Conservation (phyloP, 2,797 vertebrate genomes). For the Pitangus sulphuratus region DNA sequence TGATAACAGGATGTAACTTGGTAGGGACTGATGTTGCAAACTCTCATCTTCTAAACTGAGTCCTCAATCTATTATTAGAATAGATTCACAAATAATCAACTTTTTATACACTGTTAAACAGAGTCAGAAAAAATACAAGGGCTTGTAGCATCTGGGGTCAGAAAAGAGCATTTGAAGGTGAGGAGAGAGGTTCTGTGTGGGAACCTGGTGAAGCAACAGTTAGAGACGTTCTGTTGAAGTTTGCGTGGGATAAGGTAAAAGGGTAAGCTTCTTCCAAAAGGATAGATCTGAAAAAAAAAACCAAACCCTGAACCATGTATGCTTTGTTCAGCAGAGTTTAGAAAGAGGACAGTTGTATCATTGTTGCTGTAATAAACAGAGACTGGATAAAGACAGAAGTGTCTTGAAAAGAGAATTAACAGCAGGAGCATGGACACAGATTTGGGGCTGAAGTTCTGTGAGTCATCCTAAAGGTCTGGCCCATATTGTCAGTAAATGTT, state of each 20-base stretch:
- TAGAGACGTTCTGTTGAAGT: background rate
- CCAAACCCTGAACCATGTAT: rapidly evolving
- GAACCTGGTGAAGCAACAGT: background rate
- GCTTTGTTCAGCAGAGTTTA: background rate
- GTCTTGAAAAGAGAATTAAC: background rate
- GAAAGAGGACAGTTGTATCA: background rate
- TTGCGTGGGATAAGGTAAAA: background rate
- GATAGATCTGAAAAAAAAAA: background rate
- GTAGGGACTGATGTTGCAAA: background rate
- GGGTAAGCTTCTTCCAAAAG: background rate
- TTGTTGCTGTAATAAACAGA: background rate
- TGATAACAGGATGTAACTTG: background rate
- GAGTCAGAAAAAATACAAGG: background rate
- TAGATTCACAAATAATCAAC: background rate
- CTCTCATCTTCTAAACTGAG: background rate
- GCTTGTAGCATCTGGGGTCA: background rate
- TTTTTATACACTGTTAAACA: background rate
- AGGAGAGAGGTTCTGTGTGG: background rate
- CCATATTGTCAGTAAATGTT: background rate
- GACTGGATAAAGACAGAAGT: background rate
- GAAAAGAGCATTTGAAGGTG: background rate
- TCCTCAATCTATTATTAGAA: background rate
- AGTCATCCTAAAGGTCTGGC: background rate
- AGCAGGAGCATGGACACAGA: background rate
- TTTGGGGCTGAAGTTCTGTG: background rate